Conservation (phyloP, 2,888 invertebrate genomes). For the Leucoma salicis region DNA sequence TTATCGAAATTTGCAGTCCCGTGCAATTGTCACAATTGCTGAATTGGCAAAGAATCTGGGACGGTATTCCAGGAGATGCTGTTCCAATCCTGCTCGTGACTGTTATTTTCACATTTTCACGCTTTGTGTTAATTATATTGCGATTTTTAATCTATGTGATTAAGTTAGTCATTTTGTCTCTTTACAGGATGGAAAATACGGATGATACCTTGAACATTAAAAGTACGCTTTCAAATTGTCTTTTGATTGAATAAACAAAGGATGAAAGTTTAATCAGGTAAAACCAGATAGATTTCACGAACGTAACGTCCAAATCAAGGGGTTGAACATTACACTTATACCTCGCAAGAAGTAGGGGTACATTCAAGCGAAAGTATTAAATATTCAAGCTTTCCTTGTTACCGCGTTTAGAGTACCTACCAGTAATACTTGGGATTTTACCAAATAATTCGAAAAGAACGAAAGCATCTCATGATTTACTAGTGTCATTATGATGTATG, state of each 20-base stretch:
- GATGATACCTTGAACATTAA: too few species aligned
- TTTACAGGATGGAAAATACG: too few species aligned
- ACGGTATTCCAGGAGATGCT: too few species aligned
- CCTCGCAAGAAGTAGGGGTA: slow-evolving; percentile 30
- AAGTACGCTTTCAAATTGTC: not conserved
- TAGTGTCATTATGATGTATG: not conserved
- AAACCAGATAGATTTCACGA: slow-evolving; percentile 32
- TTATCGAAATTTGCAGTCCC: too few species aligned
- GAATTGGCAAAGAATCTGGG: too few species aligned
- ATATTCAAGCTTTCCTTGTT: slow-evolving; percentile 45
- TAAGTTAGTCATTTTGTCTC: too few species aligned
- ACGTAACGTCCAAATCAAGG: slow-evolving; percentile 43
- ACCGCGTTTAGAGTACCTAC: slow-evolving; percentile 33
- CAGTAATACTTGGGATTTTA: slow-evolving; percentile 28
- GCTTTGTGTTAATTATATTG: too few species aligned
- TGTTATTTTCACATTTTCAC: too few species aligned
- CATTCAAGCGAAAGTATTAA: slow-evolving; percentile 50
- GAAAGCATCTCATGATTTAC: not conserved
- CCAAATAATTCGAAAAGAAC: slow-evolving; percentile 13
- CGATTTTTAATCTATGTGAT: too few species aligned
- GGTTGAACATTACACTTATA: slow-evolving; percentile 54
- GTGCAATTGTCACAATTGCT: too few species aligned
- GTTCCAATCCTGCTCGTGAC: too few species aligned
- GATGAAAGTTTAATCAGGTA: slow-evolving; percentile 47
- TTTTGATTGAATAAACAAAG: slow-evolving; percentile 31